These are phyloP conservation scores for Pygocentrus nattereri DNA, from an alignment of 2,797 vertebrate genomes.

Conservation along the genomic window DNA sequence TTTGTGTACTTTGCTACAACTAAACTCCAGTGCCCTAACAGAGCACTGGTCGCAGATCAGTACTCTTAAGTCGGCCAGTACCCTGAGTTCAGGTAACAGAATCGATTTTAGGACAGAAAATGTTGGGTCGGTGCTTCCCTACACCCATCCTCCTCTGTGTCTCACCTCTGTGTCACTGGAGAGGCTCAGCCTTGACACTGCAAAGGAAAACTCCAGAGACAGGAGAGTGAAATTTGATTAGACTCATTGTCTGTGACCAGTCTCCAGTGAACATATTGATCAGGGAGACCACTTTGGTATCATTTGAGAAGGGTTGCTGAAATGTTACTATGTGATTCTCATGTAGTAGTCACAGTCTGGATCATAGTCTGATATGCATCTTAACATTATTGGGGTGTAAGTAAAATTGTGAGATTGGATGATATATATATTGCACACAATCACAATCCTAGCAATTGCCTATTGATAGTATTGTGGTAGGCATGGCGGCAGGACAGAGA, in stretches of 20 bases:
- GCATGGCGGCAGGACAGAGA: too few relatives aligned
- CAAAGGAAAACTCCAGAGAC: not conserved
- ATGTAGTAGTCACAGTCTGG: too few relatives aligned
- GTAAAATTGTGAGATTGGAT: not conserved
- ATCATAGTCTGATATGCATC: not conserved
- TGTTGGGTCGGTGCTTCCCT: not conserved
- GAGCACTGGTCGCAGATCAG: not conserved
- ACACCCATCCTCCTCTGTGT: not conserved
- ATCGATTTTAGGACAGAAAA: not conserved
- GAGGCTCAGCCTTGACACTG: not conserved
- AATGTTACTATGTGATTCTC: not conserved
- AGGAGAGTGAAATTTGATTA: not conserved
- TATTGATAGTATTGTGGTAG: too few relatives aligned
- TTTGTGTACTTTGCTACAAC: not conserved
- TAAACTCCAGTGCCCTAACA: not conserved
- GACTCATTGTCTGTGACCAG: not conserved
- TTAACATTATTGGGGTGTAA: not conserved
- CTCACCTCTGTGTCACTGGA: not conserved
- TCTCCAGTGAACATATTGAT: slow-evolving; percentile 3
- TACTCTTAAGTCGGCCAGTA: not conserved
- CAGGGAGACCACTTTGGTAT: not conserved
- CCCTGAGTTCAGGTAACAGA: not conserved
- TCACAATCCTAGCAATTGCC: too few relatives aligned
- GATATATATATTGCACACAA: too few relatives aligned
- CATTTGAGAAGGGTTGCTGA: not conserved